A percentile compares a stretch with the other conserved stretches of the same genome.
phyloP scores from a whole-genome alignment of 1,140 invertebrate species.

The Scaptomyza montana region DNA sequence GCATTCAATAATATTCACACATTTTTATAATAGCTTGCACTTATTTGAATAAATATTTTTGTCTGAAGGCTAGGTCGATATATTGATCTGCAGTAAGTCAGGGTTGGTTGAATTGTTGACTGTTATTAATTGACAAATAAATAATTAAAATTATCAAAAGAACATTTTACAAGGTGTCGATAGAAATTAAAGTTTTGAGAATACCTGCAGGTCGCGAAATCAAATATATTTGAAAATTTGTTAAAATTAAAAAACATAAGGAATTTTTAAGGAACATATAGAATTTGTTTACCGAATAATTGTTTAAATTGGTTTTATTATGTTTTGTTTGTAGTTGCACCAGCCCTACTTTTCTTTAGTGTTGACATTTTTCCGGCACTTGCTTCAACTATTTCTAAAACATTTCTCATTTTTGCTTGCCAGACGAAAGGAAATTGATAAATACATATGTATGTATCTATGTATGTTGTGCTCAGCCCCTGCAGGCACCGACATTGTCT shows the following conservation, averaged over 20 bases:
- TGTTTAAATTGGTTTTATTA: not conserved
- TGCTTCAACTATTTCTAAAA: constrained; percentile 45
- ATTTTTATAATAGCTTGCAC: constrained; percentile 35
- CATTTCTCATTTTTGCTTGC: constrained; percentile 11
- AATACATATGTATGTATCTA: constrained; percentile 31
- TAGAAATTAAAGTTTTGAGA: too few relatives aligned
- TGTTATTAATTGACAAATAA: not conserved
- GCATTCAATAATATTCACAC: constrained; percentile 3
- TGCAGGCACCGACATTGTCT: not conserved
- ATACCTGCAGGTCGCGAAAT: too few relatives aligned
- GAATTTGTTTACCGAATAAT: not conserved
- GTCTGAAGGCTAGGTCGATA: constrained; percentile 6
- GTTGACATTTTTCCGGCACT: constrained; percentile 45
- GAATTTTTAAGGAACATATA: too few relatives aligned
- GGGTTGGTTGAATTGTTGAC: not conserved
- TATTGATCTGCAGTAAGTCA: constrained; percentile 5
- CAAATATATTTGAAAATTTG: too few relatives aligned
- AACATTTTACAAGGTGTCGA: not conserved
- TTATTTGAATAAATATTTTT: constrained; percentile 36
- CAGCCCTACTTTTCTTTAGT: not conserved
- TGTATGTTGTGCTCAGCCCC: constrained; percentile 23
- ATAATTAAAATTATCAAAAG: too few relatives aligned
- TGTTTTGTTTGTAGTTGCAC: not conserved
- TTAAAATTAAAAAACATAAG: not conserved
- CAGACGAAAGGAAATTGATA: constrained; percentile 53